phyloP scores from a whole-genome alignment of 2,888 invertebrate species.

The Rutpela maculata region DNA sequence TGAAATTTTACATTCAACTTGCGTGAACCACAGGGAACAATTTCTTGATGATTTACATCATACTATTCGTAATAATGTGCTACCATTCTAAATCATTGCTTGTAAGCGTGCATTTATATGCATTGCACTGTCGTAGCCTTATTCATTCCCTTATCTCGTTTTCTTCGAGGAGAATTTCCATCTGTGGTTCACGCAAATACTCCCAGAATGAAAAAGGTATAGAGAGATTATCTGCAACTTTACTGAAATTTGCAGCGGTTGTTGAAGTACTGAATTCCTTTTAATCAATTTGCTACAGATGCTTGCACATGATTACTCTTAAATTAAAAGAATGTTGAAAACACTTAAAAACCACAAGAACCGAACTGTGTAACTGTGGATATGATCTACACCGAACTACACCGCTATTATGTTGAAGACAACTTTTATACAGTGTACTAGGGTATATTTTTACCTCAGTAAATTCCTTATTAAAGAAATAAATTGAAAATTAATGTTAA shows the following conservation, averaged over 20 bases:
- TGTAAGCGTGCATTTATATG: constrained; percentile 23
- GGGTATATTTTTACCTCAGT: too few species aligned
- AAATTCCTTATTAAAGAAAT: too few species aligned
- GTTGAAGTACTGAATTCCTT: background rate
- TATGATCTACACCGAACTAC: too few species aligned
- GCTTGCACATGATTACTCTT: too few species aligned
- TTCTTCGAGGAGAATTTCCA: background rate
- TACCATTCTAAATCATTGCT: constrained; percentile 12
- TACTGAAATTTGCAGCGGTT: background rate
- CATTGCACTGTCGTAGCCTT: constrained; percentile 6
- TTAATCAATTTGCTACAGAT: background rate
- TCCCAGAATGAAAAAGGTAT: background rate
- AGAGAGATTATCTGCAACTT: background rate
- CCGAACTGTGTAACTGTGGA: too few species aligned
- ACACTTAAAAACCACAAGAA: too few species aligned
- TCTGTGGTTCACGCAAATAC: background rate
- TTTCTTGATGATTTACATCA: background rate
- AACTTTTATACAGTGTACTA: too few species aligned
- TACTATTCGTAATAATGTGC: background rate
- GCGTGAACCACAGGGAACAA: background rate
- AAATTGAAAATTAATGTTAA: too few species aligned
- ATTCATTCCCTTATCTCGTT: constrained; percentile 10
- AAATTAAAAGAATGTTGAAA: too few species aligned
- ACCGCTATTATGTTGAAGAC: too few species aligned
- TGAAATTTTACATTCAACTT: background rate